phyloP scores from a whole-genome alignment of 2,113 vertebrate genomes.

The Microtus pennsylvanicus region DNA sequence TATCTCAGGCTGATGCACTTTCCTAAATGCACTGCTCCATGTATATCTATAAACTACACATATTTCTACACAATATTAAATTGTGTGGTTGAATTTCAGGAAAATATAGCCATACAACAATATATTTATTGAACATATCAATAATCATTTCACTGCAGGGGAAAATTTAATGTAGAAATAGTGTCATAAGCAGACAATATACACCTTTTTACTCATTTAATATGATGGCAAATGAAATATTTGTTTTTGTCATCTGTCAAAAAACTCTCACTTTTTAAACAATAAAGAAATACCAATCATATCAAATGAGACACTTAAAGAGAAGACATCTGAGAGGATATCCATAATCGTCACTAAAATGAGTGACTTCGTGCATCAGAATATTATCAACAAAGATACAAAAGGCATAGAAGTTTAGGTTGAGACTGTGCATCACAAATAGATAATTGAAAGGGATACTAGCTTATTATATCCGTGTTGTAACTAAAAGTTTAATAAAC shows the following conservation, averaged over 20 bases:
- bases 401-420: background rate
- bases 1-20: background rate
- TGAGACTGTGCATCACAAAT: constrained; percentile 37
- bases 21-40: background rate
- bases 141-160: background rate
- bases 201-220: constrained; percentile 49
- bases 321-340: background rate
- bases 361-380: background rate
- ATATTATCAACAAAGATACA: background rate
- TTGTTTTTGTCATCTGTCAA: constrained; percentile 60
- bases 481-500: background rate
- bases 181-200: constrained; percentile 13
- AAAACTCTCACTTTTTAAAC: background rate
- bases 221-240: constrained; percentile 26
- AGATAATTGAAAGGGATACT: background rate
- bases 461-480: background rate
- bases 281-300: background rate
- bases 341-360: constrained; percentile 14
- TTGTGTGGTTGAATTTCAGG: background rate
- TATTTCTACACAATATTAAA: constrained; percentile 43
- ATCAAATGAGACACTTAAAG: background rate
- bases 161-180: background rate
- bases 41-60: constrained; percentile 18
- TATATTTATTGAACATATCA: background rate
- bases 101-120: constrained; percentile 17